Evolutionary conservation across 2,797 vertebrate species (phyloP), one percentile per base, ranked within the genome.

Genomic region (Benthosema pterotum): DNA sequence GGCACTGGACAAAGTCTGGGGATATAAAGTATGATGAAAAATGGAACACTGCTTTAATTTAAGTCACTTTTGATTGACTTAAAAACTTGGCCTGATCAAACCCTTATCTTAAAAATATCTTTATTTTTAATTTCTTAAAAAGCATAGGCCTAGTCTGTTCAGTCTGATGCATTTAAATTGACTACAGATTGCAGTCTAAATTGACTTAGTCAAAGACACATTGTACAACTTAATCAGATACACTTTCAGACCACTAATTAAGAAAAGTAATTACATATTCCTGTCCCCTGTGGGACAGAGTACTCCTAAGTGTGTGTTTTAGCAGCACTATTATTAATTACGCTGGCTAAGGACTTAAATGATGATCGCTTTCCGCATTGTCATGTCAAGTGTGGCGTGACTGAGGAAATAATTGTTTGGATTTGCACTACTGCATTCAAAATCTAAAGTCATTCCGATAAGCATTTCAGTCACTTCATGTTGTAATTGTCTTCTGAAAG

Each of bases 191-290:
- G 63, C 67, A 73, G 69, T 76, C 85, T 70, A 83, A 88, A 90
- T 89, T 88, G 77, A 92, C 90, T 93, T 90, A 88, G 84, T 80
- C 81, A 85, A 87, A 88, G 77, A 83, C 68, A 74, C 68, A 51
- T 86, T 80, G 87, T 75, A 87, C 84, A 87, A 88, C 87, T 88
- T 91, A 88, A 92, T 92, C 87, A 91, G 88, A 91, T 89, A 86
- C 76, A 87, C 85, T 88, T 87, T 79, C 80, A 87, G 81, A 87
- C 88, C 80, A 83, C 87, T 92, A 92, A 93, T 92, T 92, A 91
- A 89, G 82, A 86, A 82, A 76, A 90, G 85, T 89, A 92, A 93
- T 91, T 90, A 90, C 85, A 90, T 80, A 86, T 78, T 78, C 72
- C 70, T 69, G 52, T 86, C 80, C 87, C 87, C 83, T 77, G 63